Percentiles rank a stretch among this genome's conserved stretches.
These are phyloP conservation scores for Drosophila demipolita DNA, from an alignment of 2,888 invertebrate genomes.

Conservation along the genomic window DNA sequence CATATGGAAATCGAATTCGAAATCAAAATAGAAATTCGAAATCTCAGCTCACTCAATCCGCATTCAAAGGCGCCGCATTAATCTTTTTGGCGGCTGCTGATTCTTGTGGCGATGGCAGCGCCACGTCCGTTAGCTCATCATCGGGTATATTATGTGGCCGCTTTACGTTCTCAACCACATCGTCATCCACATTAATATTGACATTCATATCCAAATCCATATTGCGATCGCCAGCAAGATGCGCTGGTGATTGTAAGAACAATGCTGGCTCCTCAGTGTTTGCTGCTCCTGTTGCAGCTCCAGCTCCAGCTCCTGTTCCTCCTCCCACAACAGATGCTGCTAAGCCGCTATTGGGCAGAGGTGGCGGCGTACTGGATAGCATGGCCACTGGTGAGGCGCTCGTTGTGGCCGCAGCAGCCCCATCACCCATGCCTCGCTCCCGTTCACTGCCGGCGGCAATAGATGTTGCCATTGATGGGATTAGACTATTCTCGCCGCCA, in stretches of 20 bases:
- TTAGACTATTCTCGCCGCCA: constrained; percentile 7
- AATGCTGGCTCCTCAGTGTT: not conserved
- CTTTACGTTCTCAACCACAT: constrained; percentile 10
- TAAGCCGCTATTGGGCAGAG: constrained; percentile 46
- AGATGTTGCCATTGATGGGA: constrained; percentile 13
- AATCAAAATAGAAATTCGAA: not conserved
- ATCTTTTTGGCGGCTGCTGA: constrained; percentile 55
- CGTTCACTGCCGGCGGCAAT: constrained; percentile 36
- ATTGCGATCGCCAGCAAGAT: constrained; percentile 36
- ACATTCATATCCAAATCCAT: constrained; percentile 30
- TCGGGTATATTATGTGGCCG: constrained; percentile 28
- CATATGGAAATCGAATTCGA: constrained; percentile 18
- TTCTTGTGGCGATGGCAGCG: constrained; percentile 44
- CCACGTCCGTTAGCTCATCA: constrained; percentile 60
- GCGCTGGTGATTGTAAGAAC: constrained; percentile 28
- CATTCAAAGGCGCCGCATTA: constrained; percentile 57
- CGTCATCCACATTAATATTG: constrained; percentile 2
- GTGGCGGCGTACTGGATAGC: constrained; percentile 81
- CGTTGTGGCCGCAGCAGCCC: constrained; percentile 81
- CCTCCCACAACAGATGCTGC: not conserved
- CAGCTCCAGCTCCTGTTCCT: not conserved
- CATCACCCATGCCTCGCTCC: constrained; percentile 83
- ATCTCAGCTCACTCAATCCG: constrained; percentile 65
- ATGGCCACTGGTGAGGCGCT: constrained; percentile 80
- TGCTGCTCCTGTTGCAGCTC: not conserved